A percentile compares a stretch with the other conserved stretches of the same genome.
Conservation (phyloP, 2,797 vertebrate species). For the Streptopelia turtur region DNA sequence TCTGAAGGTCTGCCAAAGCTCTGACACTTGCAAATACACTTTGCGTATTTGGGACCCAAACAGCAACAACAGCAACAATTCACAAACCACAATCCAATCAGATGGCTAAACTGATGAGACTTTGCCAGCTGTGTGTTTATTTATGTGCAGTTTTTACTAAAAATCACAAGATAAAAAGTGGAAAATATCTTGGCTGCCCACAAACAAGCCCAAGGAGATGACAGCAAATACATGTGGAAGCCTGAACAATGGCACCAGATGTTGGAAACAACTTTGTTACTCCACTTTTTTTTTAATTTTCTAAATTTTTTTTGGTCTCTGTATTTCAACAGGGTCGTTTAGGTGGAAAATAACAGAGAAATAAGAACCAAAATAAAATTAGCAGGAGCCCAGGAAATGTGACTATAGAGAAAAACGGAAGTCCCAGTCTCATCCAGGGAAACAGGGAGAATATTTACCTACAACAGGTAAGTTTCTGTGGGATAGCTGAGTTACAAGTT, state of each 20-base stretch:
- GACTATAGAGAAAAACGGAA: not conserved
- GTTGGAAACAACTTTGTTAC: not conserved
- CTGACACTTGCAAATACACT: constrained; percentile 23
- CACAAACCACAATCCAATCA: constrained; percentile 27
- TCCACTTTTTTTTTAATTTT: not conserved
- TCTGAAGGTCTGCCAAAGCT: constrained; percentile 23
- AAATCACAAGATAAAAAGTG: constrained; percentile 39
- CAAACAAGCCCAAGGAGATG: constrained; percentile 2
- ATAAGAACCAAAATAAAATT: not conserved
- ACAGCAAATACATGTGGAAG: not conserved
- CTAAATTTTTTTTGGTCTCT: not conserved
- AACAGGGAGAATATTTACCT: not conserved
- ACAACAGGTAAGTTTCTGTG: not conserved
- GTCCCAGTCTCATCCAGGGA: not conserved
- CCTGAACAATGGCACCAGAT: constrained; percentile 9
- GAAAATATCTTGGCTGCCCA: constrained; percentile 31
- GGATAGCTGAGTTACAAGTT: not conserved
- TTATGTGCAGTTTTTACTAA: constrained; percentile 33
- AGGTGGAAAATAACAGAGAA: constrained; percentile 6
- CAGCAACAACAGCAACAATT: constrained; percentile 20
- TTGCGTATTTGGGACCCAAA: constrained; percentile 10
- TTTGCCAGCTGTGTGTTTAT: constrained; percentile 39
- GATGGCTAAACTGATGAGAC: not conserved
- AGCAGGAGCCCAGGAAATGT: not conserved
- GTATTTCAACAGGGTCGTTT: not conserved